phyloP scores from a whole-genome alignment of 2,888 invertebrate species.

The Drosophila imparisetae region DNA sequence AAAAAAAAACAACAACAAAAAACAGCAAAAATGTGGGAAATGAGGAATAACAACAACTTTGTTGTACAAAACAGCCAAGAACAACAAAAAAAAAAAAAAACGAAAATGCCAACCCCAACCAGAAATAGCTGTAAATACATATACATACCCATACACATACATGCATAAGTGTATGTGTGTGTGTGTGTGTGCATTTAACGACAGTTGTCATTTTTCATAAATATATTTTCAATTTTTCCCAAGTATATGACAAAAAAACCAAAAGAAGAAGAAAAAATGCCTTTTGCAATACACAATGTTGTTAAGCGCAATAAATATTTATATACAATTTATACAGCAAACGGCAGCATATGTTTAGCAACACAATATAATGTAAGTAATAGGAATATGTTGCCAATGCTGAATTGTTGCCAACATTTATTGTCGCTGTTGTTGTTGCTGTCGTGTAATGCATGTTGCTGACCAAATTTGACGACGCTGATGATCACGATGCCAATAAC shows the following conservation, averaged over 20 bases:
- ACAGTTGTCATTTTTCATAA: constrained; percentile 74
- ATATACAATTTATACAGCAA: background rate
- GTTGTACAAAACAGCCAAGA: constrained; percentile 28
- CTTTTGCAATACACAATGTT: background rate
- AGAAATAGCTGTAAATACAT: constrained; percentile 29
- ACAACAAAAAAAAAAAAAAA: constrained; percentile 36
- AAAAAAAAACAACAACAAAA: constrained; percentile 6
- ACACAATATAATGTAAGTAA: constrained; percentile 11
- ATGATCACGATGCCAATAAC: constrained; percentile 18
- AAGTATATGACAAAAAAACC: background rate
- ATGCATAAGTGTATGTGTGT: background rate
- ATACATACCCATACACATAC: background rate
- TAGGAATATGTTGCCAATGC: constrained; percentile 24
- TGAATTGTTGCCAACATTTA: background rate
- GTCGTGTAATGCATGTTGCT: constrained; percentile 35
- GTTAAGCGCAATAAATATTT: background rate
- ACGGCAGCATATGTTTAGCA: background rate
- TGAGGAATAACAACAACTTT: constrained; percentile 36
- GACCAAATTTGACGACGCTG: constrained; percentile 20
- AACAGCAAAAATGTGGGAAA: constrained; percentile 22
- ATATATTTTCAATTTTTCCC: constrained; percentile 52
- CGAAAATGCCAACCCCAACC: constrained; percentile 5
- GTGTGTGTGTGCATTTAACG: constrained; percentile 27
- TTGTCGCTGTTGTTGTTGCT: constrained; percentile 1
- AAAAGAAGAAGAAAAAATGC: background rate